Base-by-base conservation (phyloP, 2,113 vertebrate genomes). In the Clarias magur region DNA sequence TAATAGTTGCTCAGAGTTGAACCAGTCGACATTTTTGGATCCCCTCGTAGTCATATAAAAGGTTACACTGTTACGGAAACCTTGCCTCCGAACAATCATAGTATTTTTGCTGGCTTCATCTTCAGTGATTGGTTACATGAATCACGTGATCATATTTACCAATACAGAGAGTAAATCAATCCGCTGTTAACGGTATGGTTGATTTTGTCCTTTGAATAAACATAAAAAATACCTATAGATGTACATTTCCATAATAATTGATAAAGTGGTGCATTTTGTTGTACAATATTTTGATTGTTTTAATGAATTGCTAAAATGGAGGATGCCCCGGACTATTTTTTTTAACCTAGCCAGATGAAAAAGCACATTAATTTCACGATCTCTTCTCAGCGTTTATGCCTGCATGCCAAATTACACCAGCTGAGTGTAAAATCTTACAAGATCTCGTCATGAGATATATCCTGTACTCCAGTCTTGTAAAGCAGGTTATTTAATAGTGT, bases 131-230 rank as follows among this genome's bases (percentile, higher is more conserved):
- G 98, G 98, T 98, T 96, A 96, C 95, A 95, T 94, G 93, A 96
- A 95, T 98, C 98, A 99, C 98, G 98, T 99, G 98, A 97, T 97
- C 97, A 96, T 99, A 99, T 99, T 99, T 99, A 99, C 98, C 97
- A 99, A 99, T 98, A 98, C 97, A 95, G 93, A 88, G 95, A 97
- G 97, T 99, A 98, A 99, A 99, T 99, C 97, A 98, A 97, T 97
- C 97, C 96, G 96, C 96, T 96, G 90, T 92, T 93, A 91, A 91
- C 89, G 82, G 87, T 88, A 92, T 91, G 92, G 93, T 92, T 94
- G 92, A 93, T 93, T 93, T 90, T 94, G 92, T 92, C 84, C 89
- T 93, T 91, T 84, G 88, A 60, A 88, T 88, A 88, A 92, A 92
- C 86, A 88, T 75, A 72, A n/a, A 86, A 9, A 83, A 48, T 23